Evolutionary conservation across 2,113 vertebrate species (phyloP).

Genomic region (Dinomys branickii): DNA sequence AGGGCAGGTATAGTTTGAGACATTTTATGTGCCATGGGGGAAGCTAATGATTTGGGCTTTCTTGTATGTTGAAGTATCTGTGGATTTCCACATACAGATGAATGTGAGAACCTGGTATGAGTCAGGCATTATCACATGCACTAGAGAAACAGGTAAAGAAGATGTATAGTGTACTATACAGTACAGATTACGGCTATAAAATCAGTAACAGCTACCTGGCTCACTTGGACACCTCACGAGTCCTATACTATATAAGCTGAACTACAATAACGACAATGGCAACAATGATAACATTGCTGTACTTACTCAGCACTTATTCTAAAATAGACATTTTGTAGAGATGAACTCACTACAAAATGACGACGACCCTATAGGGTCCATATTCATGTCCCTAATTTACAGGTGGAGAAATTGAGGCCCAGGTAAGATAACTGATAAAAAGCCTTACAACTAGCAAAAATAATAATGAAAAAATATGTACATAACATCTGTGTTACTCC

Average conservation of each 20-base stretch:
- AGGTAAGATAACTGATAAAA: background rate
- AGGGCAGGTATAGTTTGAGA: background rate
- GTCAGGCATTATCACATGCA: background rate
- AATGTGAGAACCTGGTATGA: slow-evolving; percentile 28
- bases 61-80: background rate
- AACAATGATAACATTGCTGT: background rate
- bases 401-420: slow-evolving; percentile 17
- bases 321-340: slow-evolving; percentile 23
- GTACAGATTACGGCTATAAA: background rate
- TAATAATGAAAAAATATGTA: background rate
- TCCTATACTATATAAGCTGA: background rate
- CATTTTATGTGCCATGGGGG: background rate
- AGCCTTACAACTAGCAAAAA: background rate
- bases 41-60: background rate
- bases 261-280: background rate
- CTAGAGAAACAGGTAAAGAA: slow-evolving; percentile 17
- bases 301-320: slow-evolving; percentile 10
- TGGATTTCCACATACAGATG: slow-evolving; percentile 16
- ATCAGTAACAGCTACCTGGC: background rate
- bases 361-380: background rate
- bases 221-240: background rate
- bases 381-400: background rate
- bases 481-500: background rate
- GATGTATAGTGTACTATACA: background rate
- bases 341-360: slow-evolving; percentile 19